Conservation (phyloP, 2,113 vertebrate genomes). For the Zosterops pallidus region DNA sequence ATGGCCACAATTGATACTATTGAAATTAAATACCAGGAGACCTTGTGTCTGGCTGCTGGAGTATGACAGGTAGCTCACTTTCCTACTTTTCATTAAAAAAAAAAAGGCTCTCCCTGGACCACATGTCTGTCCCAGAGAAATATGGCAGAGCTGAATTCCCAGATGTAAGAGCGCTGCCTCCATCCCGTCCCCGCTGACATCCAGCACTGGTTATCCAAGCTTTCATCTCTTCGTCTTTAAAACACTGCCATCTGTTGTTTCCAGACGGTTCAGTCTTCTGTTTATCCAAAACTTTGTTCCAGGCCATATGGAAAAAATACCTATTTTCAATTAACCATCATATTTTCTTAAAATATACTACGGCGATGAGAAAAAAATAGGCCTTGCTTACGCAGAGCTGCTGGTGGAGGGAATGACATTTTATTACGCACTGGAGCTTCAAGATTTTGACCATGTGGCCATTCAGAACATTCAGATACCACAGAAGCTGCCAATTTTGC, state of each 20-base stretch:
- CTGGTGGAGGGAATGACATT: background rate
- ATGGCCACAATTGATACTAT: background rate
- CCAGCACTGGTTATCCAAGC: slow-evolving; percentile 5
- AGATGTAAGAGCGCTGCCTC: background rate
- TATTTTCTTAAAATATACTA: slow-evolving; percentile 50
- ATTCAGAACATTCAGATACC: background rate
- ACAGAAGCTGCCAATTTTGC: background rate
- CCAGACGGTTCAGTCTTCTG: slow-evolving; percentile 40
- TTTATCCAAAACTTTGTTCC: slow-evolving; percentile 51
- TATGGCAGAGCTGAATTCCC: background rate
- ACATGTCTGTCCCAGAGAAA: background rate
- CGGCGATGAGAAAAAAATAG: slow-evolving; percentile 16
- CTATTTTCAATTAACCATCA: slow-evolving; percentile 55
- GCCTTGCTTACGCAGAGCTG: background rate
- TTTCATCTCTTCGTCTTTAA: slow-evolving; percentile 54
- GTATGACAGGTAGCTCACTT: background rate
- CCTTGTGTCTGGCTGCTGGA: background rate
- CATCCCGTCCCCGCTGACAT: slow-evolving; percentile 1
- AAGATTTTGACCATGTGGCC: slow-evolving; percentile 8
- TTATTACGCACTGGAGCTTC: background rate
- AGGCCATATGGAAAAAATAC: slow-evolving; percentile 58
- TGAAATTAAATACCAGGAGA: background rate
- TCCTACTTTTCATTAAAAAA: background rate
- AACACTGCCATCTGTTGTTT: slow-evolving; percentile 70
- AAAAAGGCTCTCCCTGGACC: background rate